These are phyloP conservation scores for Malacoraja senta DNA, from an alignment of 2,797 vertebrate species.

Conservation along the genomic window DNA sequence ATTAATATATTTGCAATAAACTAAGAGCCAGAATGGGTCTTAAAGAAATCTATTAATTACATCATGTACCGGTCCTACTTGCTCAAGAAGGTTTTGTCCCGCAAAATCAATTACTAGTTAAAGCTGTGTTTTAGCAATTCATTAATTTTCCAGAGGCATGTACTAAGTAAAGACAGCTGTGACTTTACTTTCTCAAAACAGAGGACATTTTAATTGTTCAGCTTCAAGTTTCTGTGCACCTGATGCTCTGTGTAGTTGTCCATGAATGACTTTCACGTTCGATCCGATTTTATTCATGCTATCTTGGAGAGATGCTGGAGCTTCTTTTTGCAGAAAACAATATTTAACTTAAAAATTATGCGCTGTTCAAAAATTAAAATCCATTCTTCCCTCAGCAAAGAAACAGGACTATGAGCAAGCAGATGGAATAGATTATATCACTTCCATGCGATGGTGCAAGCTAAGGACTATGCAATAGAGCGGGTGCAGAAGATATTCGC, in stretches of 20 bases:
- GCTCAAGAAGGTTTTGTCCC: neutral
- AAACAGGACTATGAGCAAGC: neutral
- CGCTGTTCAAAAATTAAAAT: neutral
- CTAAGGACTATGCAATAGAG: neutral
- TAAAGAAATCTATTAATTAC: neutral
- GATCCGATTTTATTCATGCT: neutral
- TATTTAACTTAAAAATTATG: too few relatives aligned
- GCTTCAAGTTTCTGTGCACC: neutral
- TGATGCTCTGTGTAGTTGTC: too few relatives aligned
- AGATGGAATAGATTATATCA: neutral
- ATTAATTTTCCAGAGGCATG: neutral
- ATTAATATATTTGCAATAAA: neutral
- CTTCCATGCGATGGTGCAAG: neutral
- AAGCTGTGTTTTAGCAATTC: neutral
- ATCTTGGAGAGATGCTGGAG: neutral
- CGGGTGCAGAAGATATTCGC: too few relatives aligned
- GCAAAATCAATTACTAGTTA: neutral
- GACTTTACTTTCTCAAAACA: neutral
- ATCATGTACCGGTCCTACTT: too few relatives aligned
- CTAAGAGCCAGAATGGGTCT: neutral
- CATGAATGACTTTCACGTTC: neutral
- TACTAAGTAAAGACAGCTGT: neutral
- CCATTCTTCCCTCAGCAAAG: neutral
- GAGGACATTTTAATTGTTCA: neutral
- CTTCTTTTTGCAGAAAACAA: neutral